Base-by-base conservation (phyloP, 2,888 invertebrate species). In the Eupithecia exiguata region DNA sequence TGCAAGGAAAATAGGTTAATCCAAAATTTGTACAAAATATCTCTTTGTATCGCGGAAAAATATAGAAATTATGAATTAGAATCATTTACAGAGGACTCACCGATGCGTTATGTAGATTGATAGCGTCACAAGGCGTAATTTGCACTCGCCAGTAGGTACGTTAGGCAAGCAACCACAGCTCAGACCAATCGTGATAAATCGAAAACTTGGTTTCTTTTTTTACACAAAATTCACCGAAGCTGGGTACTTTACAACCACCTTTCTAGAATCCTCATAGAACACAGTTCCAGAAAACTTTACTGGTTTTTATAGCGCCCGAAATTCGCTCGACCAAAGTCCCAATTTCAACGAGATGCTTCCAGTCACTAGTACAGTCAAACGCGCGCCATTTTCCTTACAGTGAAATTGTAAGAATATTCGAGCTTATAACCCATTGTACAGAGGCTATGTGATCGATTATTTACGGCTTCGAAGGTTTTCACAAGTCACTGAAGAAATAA, bases 161-260 rank as follows among this genome's bases (percentile, higher is more conserved):
- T 76, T 80, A 83, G 84, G 84, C 87, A 86, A 84, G 84, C 84
- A 81, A 83, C 85, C 84, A 83, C 58, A 80, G 84, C 81, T 82
- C 79, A 80, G 83, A 79, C 76, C 79, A 82, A 82, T 81, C 82
- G 83, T 83, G 81, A 80, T 79, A 82, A 70, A 86, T 88, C 90
- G 89, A 89, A 91, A 93, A 93, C 93, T 93, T 92, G 84, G 88
- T 88, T 89, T 93, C 85, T 87, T 87, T 92, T 92, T 88, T 92
- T 84, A 78, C 86, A 84, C 81, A 84, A 77, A 79, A 82, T 78
- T 81, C 76, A 80, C 58, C 72, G 71, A 68, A 78, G 71, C 70
- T 83, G 79, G 68, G 80, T 82, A 76, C 70, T 79, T 80, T 82
- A 46, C 78, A 83, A 79, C 72, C 80, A 72, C 78, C 79, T 74